Evolutionary conservation across 2,888 invertebrate genomes (phyloP).

Genomic region (Polietes domitor): DNA sequence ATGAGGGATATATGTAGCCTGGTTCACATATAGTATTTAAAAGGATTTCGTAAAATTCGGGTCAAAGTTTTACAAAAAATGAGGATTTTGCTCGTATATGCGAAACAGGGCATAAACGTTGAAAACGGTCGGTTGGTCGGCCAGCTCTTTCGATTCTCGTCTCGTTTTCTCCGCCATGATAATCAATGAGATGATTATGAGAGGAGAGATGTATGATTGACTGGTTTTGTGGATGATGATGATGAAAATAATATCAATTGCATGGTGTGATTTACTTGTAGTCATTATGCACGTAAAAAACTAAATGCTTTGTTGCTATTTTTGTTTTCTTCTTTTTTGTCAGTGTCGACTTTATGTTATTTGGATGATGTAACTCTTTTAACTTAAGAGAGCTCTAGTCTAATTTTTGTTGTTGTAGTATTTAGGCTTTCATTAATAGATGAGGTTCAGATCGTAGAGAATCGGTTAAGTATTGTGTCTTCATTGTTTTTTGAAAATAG

Average conservation of each 20-base stretch:
- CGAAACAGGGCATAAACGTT: background rate
- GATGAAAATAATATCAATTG: conserved; percentile 23
- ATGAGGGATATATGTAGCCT: background rate
- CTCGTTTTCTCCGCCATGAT: conserved; percentile 7
- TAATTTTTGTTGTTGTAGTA: background rate
- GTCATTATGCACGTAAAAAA: conserved; percentile 10
- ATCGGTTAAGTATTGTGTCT: conserved; percentile 81
- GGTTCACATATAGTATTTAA: background rate
- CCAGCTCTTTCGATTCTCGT: background rate
- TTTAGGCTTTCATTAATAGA: conserved; percentile 78
- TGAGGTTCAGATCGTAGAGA: conserved; percentile 80
- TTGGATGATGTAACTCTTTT: conserved; percentile 17
- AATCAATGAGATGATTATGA: conserved; percentile 14
- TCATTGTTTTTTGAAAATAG: conserved; percentile 81
- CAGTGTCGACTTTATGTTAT: too few species aligned
- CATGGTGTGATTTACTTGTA: background rate
- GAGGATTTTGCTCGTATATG: background rate
- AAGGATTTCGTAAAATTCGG: background rate
- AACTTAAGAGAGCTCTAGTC: background rate
- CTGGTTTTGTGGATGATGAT: background rate
- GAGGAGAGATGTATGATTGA: conserved; percentile 2
- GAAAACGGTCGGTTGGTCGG: background rate
- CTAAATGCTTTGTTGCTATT: conserved; percentile 10
- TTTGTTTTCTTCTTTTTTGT: background rate
- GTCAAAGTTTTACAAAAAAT: too few species aligned